These are phyloP conservation scores for Sialis fuliginosa DNA, from an alignment of 2,888 invertebrate species.

Conservation along the genomic window DNA sequence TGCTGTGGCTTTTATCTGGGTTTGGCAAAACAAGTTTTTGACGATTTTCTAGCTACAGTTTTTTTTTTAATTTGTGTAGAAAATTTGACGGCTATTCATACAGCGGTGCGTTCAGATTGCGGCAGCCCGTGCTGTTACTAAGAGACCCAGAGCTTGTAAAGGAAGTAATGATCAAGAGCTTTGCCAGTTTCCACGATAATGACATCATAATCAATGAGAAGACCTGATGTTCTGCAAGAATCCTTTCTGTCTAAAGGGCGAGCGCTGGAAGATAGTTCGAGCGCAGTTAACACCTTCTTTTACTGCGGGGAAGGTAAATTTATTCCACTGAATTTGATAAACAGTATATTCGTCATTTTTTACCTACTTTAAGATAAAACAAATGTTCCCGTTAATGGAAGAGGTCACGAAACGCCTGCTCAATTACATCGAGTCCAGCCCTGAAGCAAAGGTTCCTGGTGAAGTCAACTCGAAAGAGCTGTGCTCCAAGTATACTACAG, in stretches of 20 bases:
- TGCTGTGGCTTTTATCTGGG: conserved; percentile 22
- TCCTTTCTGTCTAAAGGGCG: conserved; percentile 23
- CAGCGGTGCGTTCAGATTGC: conserved; percentile 19
- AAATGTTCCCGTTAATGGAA: conserved; percentile 28
- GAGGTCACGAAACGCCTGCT: conserved; percentile 25
- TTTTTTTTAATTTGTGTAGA: conserved; percentile 3
- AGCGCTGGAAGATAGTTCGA: conserved; percentile 26
- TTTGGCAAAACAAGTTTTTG: conserved; percentile 13
- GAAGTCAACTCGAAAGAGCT: conserved; percentile 27
- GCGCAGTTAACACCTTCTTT: conserved; percentile 26
- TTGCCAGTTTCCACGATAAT: conserved; percentile 15
- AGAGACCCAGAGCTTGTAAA: conserved; percentile 18
- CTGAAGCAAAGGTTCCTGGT: conserved; percentile 13
- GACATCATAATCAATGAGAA: conserved; percentile 18
- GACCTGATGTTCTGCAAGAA: conserved; percentile 23
- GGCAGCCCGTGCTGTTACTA: conserved; percentile 15
- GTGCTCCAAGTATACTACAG: conserved; percentile 22
- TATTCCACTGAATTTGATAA: neutral
- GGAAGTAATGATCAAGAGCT: conserved; percentile 18
- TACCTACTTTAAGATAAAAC: conserved; percentile 25
- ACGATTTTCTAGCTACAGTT: too few relatives aligned
- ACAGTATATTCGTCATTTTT: too few relatives aligned
- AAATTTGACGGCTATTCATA: conserved; percentile 12
- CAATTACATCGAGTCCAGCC: conserved; percentile 21
- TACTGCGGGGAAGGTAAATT: conserved; percentile 21